Evolutionary conservation across 2,797 vertebrate genomes (phyloP), one percentile per base, ranked within the genome.

Genomic region (Mormyrus proboscirostris): DNA sequence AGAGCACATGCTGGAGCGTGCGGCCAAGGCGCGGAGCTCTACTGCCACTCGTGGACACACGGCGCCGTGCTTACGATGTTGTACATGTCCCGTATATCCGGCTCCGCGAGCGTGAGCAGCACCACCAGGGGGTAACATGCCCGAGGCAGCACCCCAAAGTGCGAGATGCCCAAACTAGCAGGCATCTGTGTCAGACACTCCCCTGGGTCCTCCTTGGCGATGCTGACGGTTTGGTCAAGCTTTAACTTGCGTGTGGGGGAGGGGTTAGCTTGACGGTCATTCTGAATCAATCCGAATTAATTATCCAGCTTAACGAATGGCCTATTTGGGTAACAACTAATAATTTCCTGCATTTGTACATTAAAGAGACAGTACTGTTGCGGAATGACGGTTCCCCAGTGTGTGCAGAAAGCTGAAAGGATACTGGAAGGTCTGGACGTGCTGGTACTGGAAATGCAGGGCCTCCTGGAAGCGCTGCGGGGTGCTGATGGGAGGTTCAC

Each of bases 101-200:
- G 92, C 91, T 97, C 95, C 2, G 95, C 96, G 33, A 98, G 92
- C 0, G 97, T 99, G 93, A 99, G 91, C 85, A 99, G 92, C 0
- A 95, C 96, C 88, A 99, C 94, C 16, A 99, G 93, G 0, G 98
- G 98, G 92, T 99, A 99, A 88, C 91, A 93, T 83, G 95, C 93
- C 90, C 98, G 95, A 0, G 98, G 98, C 90, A 98, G 94, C 0
- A 94, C 93, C 33, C 98, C 98, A 89, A 99, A 98, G 92, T 98
- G 94, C 4, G 93, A 92, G 90, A 97, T 94, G 47, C 95, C 93
- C 86, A 93, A 94, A 79, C 95, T 95, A 89, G 93, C 91, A 62
- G 97, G 96, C 93, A 99, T 95, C 90, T 94, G 94, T 65, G 96
- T 96, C 69, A 93, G 94, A 88, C 91, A 93, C 89, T 97, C 96